A percentile compares a stretch with the other conserved stretches of the same genome.
phyloP scores from a whole-genome alignment of 2,888 invertebrate species.

The Erannis defoliaria region DNA sequence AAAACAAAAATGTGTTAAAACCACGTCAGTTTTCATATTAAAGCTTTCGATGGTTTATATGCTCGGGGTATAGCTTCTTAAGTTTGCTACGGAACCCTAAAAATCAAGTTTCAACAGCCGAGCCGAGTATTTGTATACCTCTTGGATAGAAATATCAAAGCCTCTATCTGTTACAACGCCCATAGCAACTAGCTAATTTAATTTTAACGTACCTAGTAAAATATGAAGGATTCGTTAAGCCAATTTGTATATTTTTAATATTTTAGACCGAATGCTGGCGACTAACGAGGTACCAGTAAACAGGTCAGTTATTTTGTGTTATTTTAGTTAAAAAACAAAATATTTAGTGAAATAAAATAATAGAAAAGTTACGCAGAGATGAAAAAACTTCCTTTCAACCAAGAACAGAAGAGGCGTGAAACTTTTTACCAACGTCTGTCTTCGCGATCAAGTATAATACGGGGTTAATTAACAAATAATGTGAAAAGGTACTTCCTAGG shows the following conservation, averaged over 20 bases:
- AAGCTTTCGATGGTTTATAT: too few relatives aligned
- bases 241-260: constrained; percentile 21
- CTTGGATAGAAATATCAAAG: constrained; percentile 55
- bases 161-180: constrained; percentile 54
- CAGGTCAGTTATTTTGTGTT: neutral
- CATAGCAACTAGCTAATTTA: constrained; percentile 55
- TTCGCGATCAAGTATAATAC: too few relatives aligned
- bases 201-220: constrained; percentile 40
- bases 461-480: too few relatives aligned
- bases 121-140: constrained; percentile 28
- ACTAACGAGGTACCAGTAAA: neutral
- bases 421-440: too few relatives aligned
- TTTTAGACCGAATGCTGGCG: neutral
- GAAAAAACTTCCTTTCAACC: neutral
- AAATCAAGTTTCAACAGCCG: neutral
- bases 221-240: constrained; percentile 38
- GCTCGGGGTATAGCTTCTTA: too few relatives aligned
- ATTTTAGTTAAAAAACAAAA: neutral
- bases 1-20: too few relatives aligned
- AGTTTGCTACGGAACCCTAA: neutral
- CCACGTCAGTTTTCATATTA: too few relatives aligned
- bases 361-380: neutral
- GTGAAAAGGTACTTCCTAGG: too few relatives aligned
- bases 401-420: too few relatives aligned
- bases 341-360: neutral